Percentiles rank a stretch among this genome's conserved stretches.
These are phyloP conservation scores for Leuciscus waleckii DNA, from an alignment of 2,797 vertebrate species.

Conservation along the genomic window DNA sequence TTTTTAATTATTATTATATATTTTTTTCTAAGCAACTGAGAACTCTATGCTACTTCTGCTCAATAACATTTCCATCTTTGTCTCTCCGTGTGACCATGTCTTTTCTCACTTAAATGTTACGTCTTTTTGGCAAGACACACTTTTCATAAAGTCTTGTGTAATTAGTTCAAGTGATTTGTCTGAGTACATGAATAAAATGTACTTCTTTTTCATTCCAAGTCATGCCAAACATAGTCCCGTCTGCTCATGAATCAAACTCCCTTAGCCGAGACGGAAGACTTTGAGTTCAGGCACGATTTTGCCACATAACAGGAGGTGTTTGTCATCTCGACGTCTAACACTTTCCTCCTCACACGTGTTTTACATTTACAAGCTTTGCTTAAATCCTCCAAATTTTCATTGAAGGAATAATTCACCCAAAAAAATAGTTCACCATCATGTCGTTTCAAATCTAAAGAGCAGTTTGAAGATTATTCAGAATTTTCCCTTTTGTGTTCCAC, in stretches of 20 bases:
- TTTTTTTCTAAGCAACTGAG: not conserved
- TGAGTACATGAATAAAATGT: conserved; percentile 27
- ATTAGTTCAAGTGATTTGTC: conserved; percentile 21
- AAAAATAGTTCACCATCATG: conserved; percentile 17
- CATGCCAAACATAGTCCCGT: conserved; percentile 33
- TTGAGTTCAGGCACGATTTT: conserved; percentile 22
- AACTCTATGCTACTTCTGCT: not conserved
- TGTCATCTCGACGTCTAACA: conserved; percentile 29
- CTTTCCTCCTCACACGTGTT: conserved; percentile 37
- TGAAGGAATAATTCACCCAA: conserved; percentile 17
- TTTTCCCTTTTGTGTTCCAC: not conserved
- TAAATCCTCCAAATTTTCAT: conserved; percentile 18
- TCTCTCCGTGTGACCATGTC: not conserved
- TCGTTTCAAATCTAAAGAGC: not conserved
- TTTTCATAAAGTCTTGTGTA: conserved; percentile 30
- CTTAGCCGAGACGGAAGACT: not conserved
- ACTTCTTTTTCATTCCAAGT: conserved; percentile 13
- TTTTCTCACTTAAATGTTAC: conserved; percentile 17
- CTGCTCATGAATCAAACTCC: conserved; percentile 35
- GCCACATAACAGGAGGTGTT: conserved; percentile 31
- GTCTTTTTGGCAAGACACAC: conserved; percentile 17
- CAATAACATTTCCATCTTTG: not conserved
- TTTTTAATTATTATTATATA: no score
- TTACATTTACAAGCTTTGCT: conserved; percentile 32
- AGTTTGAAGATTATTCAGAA: not conserved